Base-by-base conservation (phyloP, 2,113 vertebrate genomes). In the Neogale vison region DNA sequence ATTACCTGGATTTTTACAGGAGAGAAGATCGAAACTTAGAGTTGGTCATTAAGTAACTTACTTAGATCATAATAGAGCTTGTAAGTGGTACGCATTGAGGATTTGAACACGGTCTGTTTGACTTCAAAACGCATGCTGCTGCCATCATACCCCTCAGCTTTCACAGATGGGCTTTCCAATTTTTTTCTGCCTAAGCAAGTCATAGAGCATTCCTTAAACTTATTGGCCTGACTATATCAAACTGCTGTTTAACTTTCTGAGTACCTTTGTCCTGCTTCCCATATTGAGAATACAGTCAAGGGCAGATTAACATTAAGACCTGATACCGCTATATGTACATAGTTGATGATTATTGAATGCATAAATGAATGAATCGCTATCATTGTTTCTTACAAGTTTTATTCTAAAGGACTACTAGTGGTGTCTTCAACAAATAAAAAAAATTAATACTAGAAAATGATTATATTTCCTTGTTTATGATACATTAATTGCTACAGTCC, bases 391-490 rank as follows among this genome's bases (percentile, higher is more conserved):
- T 76, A 65, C 21, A 55, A 29, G 47, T 36, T 82, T 47, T 29
- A 57, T 55, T 65, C 2, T 55, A 61, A 95, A 97, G 52, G 39
- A 36, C n/a, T n/a, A 11, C 34, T 88, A 47, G 82, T 76, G 47
- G 1, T 45, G 61, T 72, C 45, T 8, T 50, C 57, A 59, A 50
- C 55, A 81, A 84, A 86, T 94, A 39, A 55, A 50, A 76, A 76
- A 45, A 84, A 93, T 67, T 92, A 91, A 42, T 95, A 31, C 20
- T 96, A 15, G 36, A 79, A 59, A 93, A 50, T 69, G 61, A 67
- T 76, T 69, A 1, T 69, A 91, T 84, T 86, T 97, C 59, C 45
- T 88, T 77, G 9, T 65, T 86, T 74, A 39, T 93, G 67, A 82
- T 86, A 69, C 88, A 71, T 94, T 76, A 80, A 82, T 90, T 57